phyloP scores from a whole-genome alignment of 30 jellyfish, hydroid and myxozoan genomes.

The Cassiopea andromeda region DNA sequence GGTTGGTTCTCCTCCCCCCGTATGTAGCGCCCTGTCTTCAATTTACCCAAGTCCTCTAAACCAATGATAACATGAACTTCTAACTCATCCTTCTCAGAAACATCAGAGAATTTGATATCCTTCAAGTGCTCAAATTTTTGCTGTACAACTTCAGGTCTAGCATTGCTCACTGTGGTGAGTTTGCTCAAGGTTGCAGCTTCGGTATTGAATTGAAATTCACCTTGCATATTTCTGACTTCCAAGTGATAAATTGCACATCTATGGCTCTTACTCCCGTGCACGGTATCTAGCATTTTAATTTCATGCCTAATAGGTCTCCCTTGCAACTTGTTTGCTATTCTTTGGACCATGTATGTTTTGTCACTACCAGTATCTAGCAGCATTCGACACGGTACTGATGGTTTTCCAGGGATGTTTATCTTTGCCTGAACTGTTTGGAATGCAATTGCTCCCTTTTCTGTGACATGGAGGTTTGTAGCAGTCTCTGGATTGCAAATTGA shows the following conservation, averaged over 20 bases:
- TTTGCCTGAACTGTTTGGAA: conserved; percentile 48
- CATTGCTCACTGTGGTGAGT: conserved; percentile 31
- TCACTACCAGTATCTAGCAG: conserved; percentile 49
- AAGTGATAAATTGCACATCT: conserved; percentile 16
- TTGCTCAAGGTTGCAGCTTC: conserved; percentile 38
- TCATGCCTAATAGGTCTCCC: conserved; percentile 45
- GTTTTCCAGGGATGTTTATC: conserved; percentile 37
- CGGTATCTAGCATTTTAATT: conserved; percentile 15
- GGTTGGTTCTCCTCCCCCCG: conserved; percentile 37
- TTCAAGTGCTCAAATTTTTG: conserved; percentile 34
- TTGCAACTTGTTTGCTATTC: conserved; percentile 31
- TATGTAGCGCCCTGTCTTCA: conserved; percentile 34
- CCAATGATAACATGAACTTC: conserved; percentile 36
- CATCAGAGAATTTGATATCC: conserved; percentile 22
- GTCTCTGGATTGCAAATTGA: not conserved
- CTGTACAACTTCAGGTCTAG: conserved; percentile 24
- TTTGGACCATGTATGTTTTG: conserved; percentile 34
- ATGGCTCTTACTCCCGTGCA: conserved; percentile 41
- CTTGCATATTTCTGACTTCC: conserved; percentile 47
- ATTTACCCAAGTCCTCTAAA: conserved; percentile 13
- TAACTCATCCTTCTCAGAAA: conserved; percentile 37
- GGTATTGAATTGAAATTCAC: conserved; percentile 16
- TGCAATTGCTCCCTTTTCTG: conserved; percentile 26
- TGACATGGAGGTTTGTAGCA: not conserved
- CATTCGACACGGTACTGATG: conserved; percentile 20